Evolutionary conservation across 2,797 vertebrate species (phyloP), one percentile per base, ranked within the genome.

Genomic region (Chromis chromis): DNA sequence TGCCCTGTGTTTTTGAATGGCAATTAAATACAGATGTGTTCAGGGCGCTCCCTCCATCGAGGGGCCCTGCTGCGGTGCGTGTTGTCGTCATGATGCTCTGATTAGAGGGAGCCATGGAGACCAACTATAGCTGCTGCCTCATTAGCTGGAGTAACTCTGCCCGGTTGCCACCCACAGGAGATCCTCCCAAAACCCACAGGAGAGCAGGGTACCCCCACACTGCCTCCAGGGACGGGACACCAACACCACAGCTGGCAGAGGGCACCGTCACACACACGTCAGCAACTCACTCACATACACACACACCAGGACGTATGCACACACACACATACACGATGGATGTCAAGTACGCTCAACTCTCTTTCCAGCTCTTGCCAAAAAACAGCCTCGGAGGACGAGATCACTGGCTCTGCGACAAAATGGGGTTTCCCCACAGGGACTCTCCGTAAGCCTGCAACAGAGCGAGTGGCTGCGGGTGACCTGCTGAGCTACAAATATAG

Each of bases 91-190:
- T 74, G 59, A 67, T 31, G 24, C 78, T 50, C 63, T 88, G 81
- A 93, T 92, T 92, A 93, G 56, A 93, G 84, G 79, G 86, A 82
- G 65, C 55, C 66, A 52, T 44, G 54, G 65, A 75, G 71, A 78
- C 76, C 70, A 85, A 88, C 79, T 53, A 70, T 17, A 69, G 84
- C 81, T 65, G 56, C 78, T 42, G 70, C 79, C 81, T 90, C 86
- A 89, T 88, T 88, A 88, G 85, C 66, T 39, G 16, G 53, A 73
- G 48, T 49, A 78, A 79, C 74, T 73, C 27, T 22, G 84, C 67
- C 59, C 56, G 68, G 74, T 66, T 84, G 65, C 83, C 81, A 79
- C 79, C 89, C 85, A 82, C 65, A 82, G 76, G 72, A 81, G 82
- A 85, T 65, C 83, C 82, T 84, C 90, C 91, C 83, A 79, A 88